Evolutionary conservation across 2,797 vertebrate species (phyloP), one percentile per base, ranked within the genome.

Genomic region (Potorous gilbertii): DNA sequence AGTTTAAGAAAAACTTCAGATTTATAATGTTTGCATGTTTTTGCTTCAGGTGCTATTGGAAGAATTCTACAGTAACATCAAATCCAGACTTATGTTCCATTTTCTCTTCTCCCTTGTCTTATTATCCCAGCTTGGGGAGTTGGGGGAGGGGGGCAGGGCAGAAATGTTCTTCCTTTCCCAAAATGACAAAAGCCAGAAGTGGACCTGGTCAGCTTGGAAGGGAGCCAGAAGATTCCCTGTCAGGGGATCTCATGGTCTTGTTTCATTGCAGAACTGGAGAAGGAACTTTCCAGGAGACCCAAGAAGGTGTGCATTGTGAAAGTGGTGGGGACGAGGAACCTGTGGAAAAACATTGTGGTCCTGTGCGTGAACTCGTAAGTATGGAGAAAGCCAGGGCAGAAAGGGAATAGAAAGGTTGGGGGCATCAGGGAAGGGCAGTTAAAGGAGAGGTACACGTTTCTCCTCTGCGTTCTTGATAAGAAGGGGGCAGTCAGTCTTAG

Each of bases 281-380:
- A 98, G 96, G 99, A 99, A 95, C 99, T 99, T 21, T 97, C 98
- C 46, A 99, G 99, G 97, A 99, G 99, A 93, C 99, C 99, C 3
- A 99, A 99, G 98, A 99, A 99, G 98, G 99, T 99, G 0, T 99
- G 99, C 98, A 99, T 99, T 6, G 99, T 99, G 94, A 99, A 99
- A 96, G 99, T 99, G 98, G 99, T 99, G 87, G 99, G 99, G 52
- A 99, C 99, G 0, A 99, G 99, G 94, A 99, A 99, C 98, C 98
- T 99, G 98, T 99, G 99, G 99, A 99, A 99, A 98, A 99, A 99
- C 97, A 99, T 99, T 0, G 99, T 99, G 4, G 99, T 99, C n/a
- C 98, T 99, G 96, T 99, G 99, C 96, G 99, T 99, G 97, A 99
- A 99, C 98, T 99, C 99, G 99, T 99, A 99, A 99, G 99, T 99